Base-by-base conservation (phyloP, 1,140 invertebrate genomes). In the Pogonomyrmex barbatus region DNA sequence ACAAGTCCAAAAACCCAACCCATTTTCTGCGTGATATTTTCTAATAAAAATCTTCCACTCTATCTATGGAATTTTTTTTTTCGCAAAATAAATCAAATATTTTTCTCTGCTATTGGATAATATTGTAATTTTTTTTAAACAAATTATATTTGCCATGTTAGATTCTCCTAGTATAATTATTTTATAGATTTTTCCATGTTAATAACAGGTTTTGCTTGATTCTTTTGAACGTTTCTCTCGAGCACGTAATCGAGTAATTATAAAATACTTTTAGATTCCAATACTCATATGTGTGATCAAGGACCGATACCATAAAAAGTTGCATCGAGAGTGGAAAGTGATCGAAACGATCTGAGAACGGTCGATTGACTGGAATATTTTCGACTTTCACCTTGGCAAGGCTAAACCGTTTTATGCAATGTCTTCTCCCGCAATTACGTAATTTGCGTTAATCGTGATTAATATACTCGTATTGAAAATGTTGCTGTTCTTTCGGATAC, bases 231-330 rank as follows among this genome's bases (percentile, higher is more conserved):
- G n/a, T 47, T 10, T 24, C 9, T 39, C 24, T 30, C 12, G 30
- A 33, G 47, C 14, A n/a, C 12, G 8, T 47, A 9, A 62, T 1
- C 33, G 60, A 10, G 12, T 4, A 6, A 24, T 63, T 14, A n/a
- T 12, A 24, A 36, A 39, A n/a, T 30, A 12, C n/a, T 54, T 5
- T 65, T 67, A 67, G 12, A 47, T 14, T 0, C 6, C 4, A 45
- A 62, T 42, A 14, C 54, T 60, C 17, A 45, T 45, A 10, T 52
- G 17, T 9, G 39, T 42, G 62, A 70, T 82, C 58, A 77, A 73
- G 50, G 52, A 33, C 42, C 45, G 83, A 86, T 79, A 47, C 54
- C 81, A 50, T 60, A 68, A 83, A 24, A 67, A 67, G 36, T 78
- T 33, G 2, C 47, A 6, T 56, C 47, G 47, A 12, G 60, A 76